phyloP scores from a whole-genome alignment of 2,113 vertebrate genomes.

The Shinisaurus crocodilurus region DNA sequence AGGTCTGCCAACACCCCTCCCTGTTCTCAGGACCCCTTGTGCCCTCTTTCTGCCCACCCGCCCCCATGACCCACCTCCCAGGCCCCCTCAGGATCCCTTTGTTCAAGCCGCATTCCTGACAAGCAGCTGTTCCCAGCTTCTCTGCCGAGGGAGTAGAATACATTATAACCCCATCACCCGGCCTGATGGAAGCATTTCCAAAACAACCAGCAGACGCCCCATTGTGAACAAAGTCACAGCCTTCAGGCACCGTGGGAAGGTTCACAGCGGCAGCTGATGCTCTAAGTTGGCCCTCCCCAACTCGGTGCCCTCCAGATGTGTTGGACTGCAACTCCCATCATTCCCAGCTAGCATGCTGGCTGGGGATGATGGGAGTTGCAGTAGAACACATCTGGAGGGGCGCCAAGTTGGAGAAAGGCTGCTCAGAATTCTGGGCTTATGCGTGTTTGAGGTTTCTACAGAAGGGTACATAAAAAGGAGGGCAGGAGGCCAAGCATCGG shows the following conservation, averaged over 20 bases:
- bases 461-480: no score
- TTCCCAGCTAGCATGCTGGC: no score
- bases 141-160: background rate
- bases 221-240: background rate
- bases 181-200: background rate
- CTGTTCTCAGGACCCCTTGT: conserved; percentile 10
- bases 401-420: no score
- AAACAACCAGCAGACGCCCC: background rate
- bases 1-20: background rate
- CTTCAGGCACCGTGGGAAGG: background rate
- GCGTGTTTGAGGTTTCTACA: no score
- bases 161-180: background rate
- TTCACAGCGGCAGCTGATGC: background rate
- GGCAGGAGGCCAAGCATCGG: no score
- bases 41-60: background rate
- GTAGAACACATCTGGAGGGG: no score
- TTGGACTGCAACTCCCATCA: no score
- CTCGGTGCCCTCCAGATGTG: no score
- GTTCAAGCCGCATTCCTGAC: background rate
- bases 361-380: no score
- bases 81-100: background rate
- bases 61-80: background rate
- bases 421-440: no score
- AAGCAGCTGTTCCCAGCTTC: background rate
- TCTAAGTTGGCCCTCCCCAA: no score